Evolutionary conservation across 2,113 vertebrate genomes (phyloP).

Genomic region (Tringa solitaria): DNA sequence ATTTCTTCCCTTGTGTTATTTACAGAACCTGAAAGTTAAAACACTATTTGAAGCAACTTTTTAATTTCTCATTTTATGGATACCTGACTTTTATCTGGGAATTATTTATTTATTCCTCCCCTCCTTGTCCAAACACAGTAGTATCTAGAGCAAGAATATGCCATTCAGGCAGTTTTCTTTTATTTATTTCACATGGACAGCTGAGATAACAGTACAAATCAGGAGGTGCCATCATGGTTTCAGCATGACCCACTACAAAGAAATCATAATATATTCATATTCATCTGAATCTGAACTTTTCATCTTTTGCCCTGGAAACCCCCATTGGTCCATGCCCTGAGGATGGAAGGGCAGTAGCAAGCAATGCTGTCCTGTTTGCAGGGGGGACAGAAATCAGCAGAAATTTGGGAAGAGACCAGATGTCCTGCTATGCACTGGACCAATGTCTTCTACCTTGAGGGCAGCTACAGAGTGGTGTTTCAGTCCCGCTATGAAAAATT

Average conservation of each 20-base stretch:
- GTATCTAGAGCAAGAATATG: background rate
- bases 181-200: background rate
- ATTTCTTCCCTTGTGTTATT: background rate
- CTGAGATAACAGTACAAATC: background rate
- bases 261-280: background rate
- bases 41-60: background rate
- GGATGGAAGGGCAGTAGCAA: background rate
- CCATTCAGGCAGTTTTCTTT: background rate
- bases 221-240: background rate
- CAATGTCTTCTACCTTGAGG: background rate
- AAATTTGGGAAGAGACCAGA: background rate
- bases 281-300: background rate
- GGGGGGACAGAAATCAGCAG: background rate
- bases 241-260: background rate
- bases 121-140: background rate
- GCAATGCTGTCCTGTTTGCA: background rate
- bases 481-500: background rate
- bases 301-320: background rate
- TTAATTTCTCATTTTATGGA: slow-evolving; percentile 16
- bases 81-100: background rate
- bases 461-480: background rate
- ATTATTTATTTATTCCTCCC: background rate
- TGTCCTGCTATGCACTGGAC: background rate
- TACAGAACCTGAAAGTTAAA: slow-evolving; percentile 37
- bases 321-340: background rate